Evolutionary conservation across 2,113 vertebrate genomes (phyloP).

Genomic region (Vimba vimba): DNA sequence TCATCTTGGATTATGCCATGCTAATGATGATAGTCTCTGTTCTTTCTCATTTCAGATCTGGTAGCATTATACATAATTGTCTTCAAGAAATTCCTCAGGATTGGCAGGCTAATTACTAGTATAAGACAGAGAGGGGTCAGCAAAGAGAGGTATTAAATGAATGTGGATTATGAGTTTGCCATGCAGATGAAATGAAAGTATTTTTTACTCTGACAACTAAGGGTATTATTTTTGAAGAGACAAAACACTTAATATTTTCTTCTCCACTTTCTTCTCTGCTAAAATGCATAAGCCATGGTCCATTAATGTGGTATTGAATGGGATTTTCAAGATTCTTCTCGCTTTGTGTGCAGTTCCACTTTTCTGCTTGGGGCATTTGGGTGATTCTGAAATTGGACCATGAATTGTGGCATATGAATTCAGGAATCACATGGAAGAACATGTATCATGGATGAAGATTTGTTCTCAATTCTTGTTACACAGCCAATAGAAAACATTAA

Average conservation of each 20-base stretch:
- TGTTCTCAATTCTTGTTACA: not conserved
- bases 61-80: conserved; percentile 15
- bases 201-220: conserved; percentile 1
- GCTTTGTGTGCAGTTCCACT: not conserved
- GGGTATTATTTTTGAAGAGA: not conserved
- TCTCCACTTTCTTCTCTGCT: not conserved
- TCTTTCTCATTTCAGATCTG: conserved; percentile 14
- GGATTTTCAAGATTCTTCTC: not conserved
- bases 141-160: not conserved
- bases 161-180: not conserved
- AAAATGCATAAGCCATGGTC: not conserved
- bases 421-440: not conserved
- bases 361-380: not conserved
- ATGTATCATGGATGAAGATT: not conserved
- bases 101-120: conserved; percentile 4
- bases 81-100: not conserved
- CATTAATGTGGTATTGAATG: not conserved
- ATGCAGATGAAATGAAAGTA: not conserved
- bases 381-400: not conserved
- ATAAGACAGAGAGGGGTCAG: conserved; percentile 25
- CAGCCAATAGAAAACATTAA: not conserved
- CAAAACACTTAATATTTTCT: not conserved
- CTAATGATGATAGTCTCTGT: conserved; percentile 15
- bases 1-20: conserved; percentile 24
- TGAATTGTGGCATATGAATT: not conserved